Evolutionary conservation across 2,797 vertebrate genomes (phyloP).

Genomic region (Acanthurus lineatus): DNA sequence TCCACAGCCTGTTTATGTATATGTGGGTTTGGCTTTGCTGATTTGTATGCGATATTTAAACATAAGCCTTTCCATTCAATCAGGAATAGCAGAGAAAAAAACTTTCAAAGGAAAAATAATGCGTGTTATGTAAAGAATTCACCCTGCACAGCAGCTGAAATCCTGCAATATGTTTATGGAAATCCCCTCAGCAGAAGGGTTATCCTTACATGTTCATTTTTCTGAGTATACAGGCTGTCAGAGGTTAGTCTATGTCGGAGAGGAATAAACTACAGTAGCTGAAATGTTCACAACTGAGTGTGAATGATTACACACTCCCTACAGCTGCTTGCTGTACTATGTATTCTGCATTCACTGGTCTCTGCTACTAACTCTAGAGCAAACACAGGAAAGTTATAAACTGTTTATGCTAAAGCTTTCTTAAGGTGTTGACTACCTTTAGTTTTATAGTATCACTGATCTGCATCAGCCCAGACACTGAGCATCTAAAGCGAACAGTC

Average conservation of each 20-base stretch:
- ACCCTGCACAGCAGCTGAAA: background rate
- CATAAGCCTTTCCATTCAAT: too few species aligned
- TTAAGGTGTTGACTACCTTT: background rate
- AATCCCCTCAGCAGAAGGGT: background rate
- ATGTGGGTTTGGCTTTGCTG: too few species aligned
- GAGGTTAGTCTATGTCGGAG: background rate
- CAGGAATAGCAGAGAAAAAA: too few species aligned
- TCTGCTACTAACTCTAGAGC: background rate
- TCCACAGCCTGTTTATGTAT: too few species aligned
- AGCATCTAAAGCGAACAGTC: background rate
- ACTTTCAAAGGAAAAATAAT: background rate
- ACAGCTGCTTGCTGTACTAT: slow-evolving; percentile 1
- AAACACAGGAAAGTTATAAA: slow-evolving; percentile 4
- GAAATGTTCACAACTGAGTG: slow-evolving; percentile 28
- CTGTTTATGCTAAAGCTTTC: background rate
- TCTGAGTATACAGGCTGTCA: background rate
- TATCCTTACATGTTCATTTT: background rate
- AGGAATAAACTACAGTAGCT: slow-evolving; percentile 10
- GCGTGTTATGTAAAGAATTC: background rate
- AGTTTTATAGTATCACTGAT: background rate
- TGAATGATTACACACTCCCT: slow-evolving; percentile 28
- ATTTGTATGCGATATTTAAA: too few species aligned
- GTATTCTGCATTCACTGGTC: slow-evolving; percentile 4
- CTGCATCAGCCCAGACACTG: background rate
- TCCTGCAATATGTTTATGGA: background rate